phyloP scores from a whole-genome alignment of 2,888 invertebrate species.

The Dicyrtomina minuta region DNA sequence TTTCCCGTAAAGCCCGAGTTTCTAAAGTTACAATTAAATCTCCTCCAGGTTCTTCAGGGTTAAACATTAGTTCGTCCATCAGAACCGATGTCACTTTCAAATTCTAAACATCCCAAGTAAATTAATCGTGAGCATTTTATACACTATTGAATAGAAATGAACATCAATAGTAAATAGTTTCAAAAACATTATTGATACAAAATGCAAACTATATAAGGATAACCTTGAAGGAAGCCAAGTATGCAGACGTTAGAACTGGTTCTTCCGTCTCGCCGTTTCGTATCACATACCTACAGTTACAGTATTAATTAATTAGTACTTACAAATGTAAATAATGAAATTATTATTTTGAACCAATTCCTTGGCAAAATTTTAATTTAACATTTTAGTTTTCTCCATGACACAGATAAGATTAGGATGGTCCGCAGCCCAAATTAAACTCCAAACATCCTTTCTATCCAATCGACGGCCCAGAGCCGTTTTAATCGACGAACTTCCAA shows the following conservation, averaged over 20 bases:
- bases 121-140: not conserved
- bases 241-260: constrained; percentile 87
- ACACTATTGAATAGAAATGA: not conserved
- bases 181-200: not conserved
- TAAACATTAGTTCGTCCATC: constrained; percentile 84
- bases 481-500: constrained; percentile 46
- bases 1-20: constrained; percentile 90
- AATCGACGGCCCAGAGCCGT: constrained; percentile 41
- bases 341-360: constrained; percentile 1
- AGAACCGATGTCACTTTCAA: constrained; percentile 89
- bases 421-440: constrained; percentile 92
- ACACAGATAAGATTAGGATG: constrained; percentile 87
- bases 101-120: constrained; percentile 68
- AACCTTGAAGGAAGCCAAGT: constrained; percentile 86
- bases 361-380: constrained; percentile 56
- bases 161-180: not conserved
- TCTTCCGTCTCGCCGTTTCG: constrained; percentile 90
- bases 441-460: constrained; percentile 93
- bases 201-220: not conserved
- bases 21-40: constrained; percentile 78
- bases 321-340: not conserved
- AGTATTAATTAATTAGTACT: no score
- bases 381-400: constrained; percentile 95
- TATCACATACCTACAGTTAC: constrained; percentile 67
- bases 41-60: constrained; percentile 68